Conservation (phyloP, 92 coral and sea anemone genomes). For the Blastomussa wellsi region DNA sequence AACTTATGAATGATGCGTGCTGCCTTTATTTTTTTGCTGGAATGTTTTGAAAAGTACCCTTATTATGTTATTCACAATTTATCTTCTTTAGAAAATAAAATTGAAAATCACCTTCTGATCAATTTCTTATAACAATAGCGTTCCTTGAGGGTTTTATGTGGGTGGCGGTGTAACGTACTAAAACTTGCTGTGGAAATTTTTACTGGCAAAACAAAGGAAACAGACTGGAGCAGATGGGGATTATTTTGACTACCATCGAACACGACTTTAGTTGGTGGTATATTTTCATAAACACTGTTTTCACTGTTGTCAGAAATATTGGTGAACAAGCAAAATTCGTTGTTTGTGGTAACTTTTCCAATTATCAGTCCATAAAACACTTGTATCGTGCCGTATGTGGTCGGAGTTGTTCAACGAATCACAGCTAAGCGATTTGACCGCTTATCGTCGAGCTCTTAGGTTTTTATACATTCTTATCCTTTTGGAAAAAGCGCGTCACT, state of each 20-base stretch:
- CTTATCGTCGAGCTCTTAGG: neutral
- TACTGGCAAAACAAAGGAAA: neutral
- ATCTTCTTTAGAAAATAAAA: no score
- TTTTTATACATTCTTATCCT: neutral
- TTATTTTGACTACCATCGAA: neutral
- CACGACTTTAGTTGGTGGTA: neutral
- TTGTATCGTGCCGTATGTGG: neutral
- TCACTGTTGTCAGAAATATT: neutral
- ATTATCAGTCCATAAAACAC: neutral
- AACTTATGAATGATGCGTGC: no score
- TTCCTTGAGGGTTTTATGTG: neutral
- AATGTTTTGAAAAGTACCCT: no score
- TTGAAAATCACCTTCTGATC: neutral
- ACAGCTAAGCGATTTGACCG: neutral
- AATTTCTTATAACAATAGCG: neutral
- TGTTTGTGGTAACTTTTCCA: constrained; percentile 6
- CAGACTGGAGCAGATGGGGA: neutral
- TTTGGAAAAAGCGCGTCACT: neutral
- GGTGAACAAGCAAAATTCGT: neutral
- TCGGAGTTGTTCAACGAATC: constrained; percentile 7
- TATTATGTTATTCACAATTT: no score
- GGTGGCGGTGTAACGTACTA: neutral
- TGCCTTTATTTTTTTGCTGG: no score
- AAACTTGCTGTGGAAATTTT: neutral
- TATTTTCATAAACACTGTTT: neutral